These are phyloP conservation scores for Palythoa heliodiscus DNA, from an alignment of 92 coral and sea anemone genomes.

Conservation along the genomic window DNA sequence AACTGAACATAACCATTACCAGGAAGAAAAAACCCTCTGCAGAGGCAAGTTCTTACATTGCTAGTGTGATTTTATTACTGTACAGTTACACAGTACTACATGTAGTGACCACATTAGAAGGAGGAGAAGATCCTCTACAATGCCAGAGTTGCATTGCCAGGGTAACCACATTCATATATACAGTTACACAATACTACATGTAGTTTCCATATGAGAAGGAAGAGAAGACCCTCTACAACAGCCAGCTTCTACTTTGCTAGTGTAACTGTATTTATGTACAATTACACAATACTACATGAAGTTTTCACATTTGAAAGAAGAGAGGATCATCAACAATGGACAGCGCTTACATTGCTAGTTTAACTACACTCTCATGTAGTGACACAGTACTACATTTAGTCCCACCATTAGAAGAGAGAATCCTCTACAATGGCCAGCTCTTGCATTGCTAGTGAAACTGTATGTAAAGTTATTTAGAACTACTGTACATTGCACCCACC, in stretches of 20 bases:
- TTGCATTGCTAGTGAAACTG: conserved; percentile 65
- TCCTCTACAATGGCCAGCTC: conserved; percentile 94
- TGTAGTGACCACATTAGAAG: conserved; percentile 71
- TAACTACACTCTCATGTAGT: too few relatives aligned
- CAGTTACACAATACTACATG: too few relatives aligned
- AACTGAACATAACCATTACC: conserved; percentile 59
- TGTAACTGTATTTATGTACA: neutral
- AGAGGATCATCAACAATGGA: conserved; percentile 31
- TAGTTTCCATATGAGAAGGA: conserved; percentile 76
- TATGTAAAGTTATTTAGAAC: too few relatives aligned
- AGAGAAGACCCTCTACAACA: conserved; percentile 86
- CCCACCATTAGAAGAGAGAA: conserved; percentile 86
- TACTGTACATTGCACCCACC: too few relatives aligned
- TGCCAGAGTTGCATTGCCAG: conserved; percentile 85
- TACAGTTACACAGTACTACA: neutral
- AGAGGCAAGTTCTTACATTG: conserved; percentile 87
- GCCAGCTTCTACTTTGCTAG: conserved; percentile 89
- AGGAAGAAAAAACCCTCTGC: conserved; percentile 90
- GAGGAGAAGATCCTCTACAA: conserved; percentile 89
- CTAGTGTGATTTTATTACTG: neutral
- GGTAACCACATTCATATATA: conserved; percentile 10
- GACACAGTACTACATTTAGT: too few relatives aligned
- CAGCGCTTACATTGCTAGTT: neutral
- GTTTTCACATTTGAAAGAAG: neutral
- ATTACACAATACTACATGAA: too few relatives aligned